Evolutionary conservation across 2,888 invertebrate genomes (phyloP).

Genomic region (Orthosia incerta): DNA sequence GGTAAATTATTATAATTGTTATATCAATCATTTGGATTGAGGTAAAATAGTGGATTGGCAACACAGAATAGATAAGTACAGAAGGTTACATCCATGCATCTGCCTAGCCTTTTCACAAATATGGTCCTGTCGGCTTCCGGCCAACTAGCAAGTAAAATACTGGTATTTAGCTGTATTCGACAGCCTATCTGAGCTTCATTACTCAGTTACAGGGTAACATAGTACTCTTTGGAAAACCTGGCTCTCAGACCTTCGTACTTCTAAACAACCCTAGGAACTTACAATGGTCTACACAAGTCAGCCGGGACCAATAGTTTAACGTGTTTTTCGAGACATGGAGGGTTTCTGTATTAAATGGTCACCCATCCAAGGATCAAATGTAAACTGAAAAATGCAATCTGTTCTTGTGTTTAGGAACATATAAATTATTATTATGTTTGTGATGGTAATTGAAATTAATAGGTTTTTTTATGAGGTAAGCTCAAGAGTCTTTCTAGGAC

Average conservation of each 20-base stretch:
- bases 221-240: neutral
- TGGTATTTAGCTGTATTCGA: too few species aligned
- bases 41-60: neutral
- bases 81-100: neutral
- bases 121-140: neutral
- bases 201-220: neutral
- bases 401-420: slow-evolving; percentile 29
- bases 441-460: too few species aligned
- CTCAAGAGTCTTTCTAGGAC: too few species aligned
- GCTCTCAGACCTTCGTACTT: too few species aligned
- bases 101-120: neutral
- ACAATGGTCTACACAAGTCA: too few species aligned
- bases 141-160: too few species aligned
- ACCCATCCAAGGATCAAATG: too few species aligned
- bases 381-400: neutral
- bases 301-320: too few species aligned
- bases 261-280: too few species aligned
- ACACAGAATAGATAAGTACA: neutral
- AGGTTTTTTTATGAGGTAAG: too few species aligned
- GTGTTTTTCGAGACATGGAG: too few species aligned
- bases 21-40: slow-evolving; percentile 28
- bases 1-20: slow-evolving; percentile 52
- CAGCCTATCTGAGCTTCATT: too few species aligned
- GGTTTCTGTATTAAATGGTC: neutral
- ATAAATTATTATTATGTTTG: slow-evolving; percentile 13